Evolutionary conservation across 2,888 invertebrate genomes (phyloP), one percentile per base, ranked within the genome.

Genomic region (Rhamphomyia laevipes): DNA sequence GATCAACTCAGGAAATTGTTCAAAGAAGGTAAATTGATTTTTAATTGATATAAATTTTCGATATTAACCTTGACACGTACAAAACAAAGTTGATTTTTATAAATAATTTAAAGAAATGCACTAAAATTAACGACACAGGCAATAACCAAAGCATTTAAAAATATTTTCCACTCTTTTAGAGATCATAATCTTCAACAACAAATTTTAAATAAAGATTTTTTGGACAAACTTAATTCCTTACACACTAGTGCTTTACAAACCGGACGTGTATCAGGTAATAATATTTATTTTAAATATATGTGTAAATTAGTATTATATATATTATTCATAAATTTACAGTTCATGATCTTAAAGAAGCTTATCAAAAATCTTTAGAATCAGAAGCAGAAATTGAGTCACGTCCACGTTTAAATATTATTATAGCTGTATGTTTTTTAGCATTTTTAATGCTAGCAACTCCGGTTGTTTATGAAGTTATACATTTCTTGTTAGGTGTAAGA

Each of bases 401-500:
- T n/a, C 35, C 35, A 7, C 35, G 35, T 3, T n/a, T 35, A n/a
- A 35, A 35, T 35, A n/a, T 35, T n/a, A n/a, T 35, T n/a, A 35
- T 35, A n/a, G 13, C n/a, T 4, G 5, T 35, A 35, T 13, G 66
- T 9, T 62, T 68, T 16, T 57, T 69, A 16, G 58, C 63, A 18
- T 68, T 68, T 15, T 63, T 68, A 37, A 57, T 68, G 61, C 53
- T 70, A 9, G 63, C 65, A 17, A 68, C 69, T 4, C 70, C 70
- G 3, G 55, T 68, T 35, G 62, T 68, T 43, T 67, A 70, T 46
- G 65, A 67, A 50, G 57, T 62, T 13, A 62, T 70, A 27, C 64
- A 65, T 11, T 68, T 67, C 57, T 56, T 78, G 55, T 58, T 78
- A 57, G 77, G 78, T 59, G 73, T 79, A 55, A 77, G 86, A 62